Base-by-base conservation (phyloP, 2,888 invertebrate genomes). In the Entomobrya proxima region DNA sequence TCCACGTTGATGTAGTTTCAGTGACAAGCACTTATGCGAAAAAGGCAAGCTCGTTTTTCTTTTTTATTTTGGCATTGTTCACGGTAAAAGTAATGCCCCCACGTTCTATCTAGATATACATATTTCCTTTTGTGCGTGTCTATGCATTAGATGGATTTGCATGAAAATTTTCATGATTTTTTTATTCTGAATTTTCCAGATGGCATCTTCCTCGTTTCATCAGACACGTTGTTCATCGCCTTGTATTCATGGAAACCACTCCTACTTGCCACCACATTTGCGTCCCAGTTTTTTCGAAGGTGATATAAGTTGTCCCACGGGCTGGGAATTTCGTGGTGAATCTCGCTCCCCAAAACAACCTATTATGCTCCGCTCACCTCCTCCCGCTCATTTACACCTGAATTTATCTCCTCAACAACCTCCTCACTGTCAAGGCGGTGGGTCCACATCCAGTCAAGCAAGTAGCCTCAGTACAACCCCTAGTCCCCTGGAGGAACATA, bases 401-500 rank as follows among this genome's bases (percentile, higher is more conserved):
- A 64, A 37, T 37, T 18, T 64, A 9, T 2, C 30, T 58, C n/a
- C n/a, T n/a, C n/a, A n/a, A n/a, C n/a, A n/a, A n/a, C n/a, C n/a
- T n/a, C n/a, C n/a, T n/a, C n/a, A n/a, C n/a, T n/a, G n/a, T 47
- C 15, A 13, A 47, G 67, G 67, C 3, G n/a, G 64, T n/a, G 40
- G 52, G 13, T 24, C 64, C n/a, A 52, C 61, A 32, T 64, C 78
- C 1, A 15, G 44, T 27, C 5, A 27, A 24, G 30, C 67, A 32
- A 40, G 30, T 6, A 27, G 24, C 37, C 24, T 69, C 2, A 58
- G 58, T 32, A 78, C 77, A 5, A 83, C 86, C 0, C 80, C 80
- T 3, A 61, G 72, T 9, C 80, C 85, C 0, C 30, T 79, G 50
- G 83, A 86, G 15, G 80, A 85, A 32, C 58, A 69, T 11, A n/a